Evolutionary conservation across 2,797 vertebrate genomes (phyloP), one percentile per base, ranked within the genome.

Genomic region (Neoniphon sammara): DNA sequence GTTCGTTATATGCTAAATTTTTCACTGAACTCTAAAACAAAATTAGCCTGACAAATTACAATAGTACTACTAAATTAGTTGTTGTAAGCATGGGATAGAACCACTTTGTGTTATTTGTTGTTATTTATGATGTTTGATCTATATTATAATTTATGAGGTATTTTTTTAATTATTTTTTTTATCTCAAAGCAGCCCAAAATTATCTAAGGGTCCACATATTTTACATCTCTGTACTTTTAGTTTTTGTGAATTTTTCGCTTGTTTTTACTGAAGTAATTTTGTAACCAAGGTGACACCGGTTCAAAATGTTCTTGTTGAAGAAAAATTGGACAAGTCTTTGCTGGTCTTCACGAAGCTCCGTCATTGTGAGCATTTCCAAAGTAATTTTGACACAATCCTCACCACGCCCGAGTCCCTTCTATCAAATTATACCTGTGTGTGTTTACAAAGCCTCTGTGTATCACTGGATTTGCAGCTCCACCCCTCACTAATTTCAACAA

Each of bases 401-500:
- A 57, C 14, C 20, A 54, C 10, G 46, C 15, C 10, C 6, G 0
- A 1, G 2, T 70, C 14, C 5, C 42, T 44, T 44, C 42, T 44
- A 5, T 77, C 39, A 78, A 11, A 56, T 20, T 25, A 20, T 7
- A 23, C 23, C 39, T 46, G 42, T 42, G 46, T 34, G 55, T 66
- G 44, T 56, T 50, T 20, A 50, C 20, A 50, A 50, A 50, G 44
- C 7, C n/a, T 50, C 47, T 21, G 18, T n/a, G 47, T n/a, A 31
- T 68, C 12, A 30, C 3, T 47, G 36, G 20, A 27, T 23, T 46
- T 12, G 18, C 7, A 25, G 30, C 53, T 23, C 71, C 77, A 68
- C 63, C 69, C 71, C 71, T 15, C 27, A 42, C 55, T 54, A 55
- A 75, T 63, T 70, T 66, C 17, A 17, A 91, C 84, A 92, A 85